These are phyloP conservation scores for Thomomys bottae DNA, from an alignment of 2,113 vertebrate species.

Conservation along the genomic window DNA sequence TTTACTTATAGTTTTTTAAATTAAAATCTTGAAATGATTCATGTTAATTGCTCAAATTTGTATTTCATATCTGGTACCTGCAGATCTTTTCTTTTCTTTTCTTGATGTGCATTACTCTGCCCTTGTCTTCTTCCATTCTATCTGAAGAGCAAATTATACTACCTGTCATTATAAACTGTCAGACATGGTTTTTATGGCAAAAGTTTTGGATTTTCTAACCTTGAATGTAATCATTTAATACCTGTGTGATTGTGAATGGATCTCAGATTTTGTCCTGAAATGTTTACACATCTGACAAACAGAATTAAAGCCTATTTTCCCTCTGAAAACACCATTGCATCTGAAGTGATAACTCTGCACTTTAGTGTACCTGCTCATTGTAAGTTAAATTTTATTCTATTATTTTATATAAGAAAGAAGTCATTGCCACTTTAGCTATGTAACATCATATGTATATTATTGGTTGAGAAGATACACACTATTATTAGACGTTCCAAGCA, in stretches of 20 bases:
- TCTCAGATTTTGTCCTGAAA: not conserved
- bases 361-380: not conserved
- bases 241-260: not conserved
- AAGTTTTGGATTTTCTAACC: constrained; percentile 14
- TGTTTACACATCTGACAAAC: constrained; percentile 11
- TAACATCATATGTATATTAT: not conserved
- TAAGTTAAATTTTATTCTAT: not conserved
- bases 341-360: not conserved
- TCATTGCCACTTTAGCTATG: not conserved
- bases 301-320: not conserved
- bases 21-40: constrained; percentile 25
- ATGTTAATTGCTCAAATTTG: constrained; percentile 32
- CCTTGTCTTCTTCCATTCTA: not conserved
- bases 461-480: not conserved
- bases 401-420: constrained; percentile 37
- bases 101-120: not conserved
- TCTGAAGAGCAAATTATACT: not conserved
- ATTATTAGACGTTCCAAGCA: not conserved
- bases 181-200: not conserved
- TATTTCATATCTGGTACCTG: not conserved
- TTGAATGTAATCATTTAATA: not conserved
- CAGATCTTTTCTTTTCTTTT: not conserved
- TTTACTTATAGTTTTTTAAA: constrained; percentile 55
- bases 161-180: not conserved
- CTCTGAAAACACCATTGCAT: not conserved